A percentile compares a stretch with the other conserved stretches of the same genome.
These are phyloP conservation scores for Tachystola acroxantha DNA, from an alignment of 2,888 invertebrate genomes.

Conservation along the genomic window DNA sequence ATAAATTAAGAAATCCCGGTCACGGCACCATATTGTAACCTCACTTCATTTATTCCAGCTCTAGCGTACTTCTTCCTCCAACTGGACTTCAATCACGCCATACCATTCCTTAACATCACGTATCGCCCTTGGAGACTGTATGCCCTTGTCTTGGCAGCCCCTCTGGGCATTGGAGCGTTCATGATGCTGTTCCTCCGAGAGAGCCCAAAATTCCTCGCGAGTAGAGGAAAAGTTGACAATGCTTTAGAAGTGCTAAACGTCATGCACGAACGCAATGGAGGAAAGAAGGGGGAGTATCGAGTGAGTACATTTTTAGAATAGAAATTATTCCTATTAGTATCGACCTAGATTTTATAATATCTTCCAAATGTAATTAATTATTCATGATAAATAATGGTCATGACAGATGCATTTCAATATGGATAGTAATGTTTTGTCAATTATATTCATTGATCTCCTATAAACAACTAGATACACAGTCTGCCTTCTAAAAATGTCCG, in stretches of 20 bases:
- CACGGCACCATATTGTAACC: too few relatives aligned
- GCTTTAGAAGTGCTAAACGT: constrained; percentile 62
- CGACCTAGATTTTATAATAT: too few relatives aligned
- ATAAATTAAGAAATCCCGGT: too few relatives aligned
- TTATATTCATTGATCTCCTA: too few relatives aligned
- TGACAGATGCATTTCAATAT: too few relatives aligned
- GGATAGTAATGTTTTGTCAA: too few relatives aligned
- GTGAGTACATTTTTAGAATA: too few relatives aligned
- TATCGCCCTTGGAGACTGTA: constrained; percentile 85
- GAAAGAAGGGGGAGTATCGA: constrained; percentile 31
- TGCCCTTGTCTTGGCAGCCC: constrained; percentile 55
- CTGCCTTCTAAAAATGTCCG: too few relatives aligned
- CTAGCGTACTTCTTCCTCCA: constrained; percentile 82
- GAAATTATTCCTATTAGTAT: too few relatives aligned
- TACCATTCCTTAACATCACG: constrained; percentile 55
- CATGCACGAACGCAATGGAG: constrained; percentile 39
- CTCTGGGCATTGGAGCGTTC: constrained; percentile 67
- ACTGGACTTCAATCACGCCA: constrained; percentile 43
- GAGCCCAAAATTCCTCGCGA: constrained; percentile 85
- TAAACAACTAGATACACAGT: too few relatives aligned
- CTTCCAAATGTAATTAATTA: too few relatives aligned
- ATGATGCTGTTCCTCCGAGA: constrained; percentile 80
- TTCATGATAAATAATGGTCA: too few relatives aligned
- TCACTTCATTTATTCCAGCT: constrained; percentile 59
- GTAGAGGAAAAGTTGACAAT: constrained; percentile 73